Evolutionary conservation across 2,888 invertebrate species (phyloP).

Genomic region (Pristionchus mayeri): DNA sequence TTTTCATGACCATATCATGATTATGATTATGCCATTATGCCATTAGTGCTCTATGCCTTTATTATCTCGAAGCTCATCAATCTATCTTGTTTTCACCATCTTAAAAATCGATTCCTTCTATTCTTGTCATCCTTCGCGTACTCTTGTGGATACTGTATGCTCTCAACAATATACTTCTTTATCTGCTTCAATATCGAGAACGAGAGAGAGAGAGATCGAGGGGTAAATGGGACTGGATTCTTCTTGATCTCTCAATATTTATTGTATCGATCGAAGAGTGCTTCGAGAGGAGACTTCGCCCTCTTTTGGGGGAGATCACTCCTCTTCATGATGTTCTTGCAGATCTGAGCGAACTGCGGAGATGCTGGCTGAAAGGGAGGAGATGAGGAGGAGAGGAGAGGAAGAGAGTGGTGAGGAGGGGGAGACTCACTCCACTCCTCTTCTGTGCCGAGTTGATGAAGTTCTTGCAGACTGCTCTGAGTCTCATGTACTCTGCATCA

Average conservation of each 20-base stretch:
- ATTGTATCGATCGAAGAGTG: conserved; percentile 3
- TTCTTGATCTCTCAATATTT: background rate
- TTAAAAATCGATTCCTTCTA: background rate
- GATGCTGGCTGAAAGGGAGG: background rate
- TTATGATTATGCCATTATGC: background rate
- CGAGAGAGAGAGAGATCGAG: background rate
- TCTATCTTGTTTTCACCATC: background rate
- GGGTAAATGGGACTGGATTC: background rate
- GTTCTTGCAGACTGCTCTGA: conserved; percentile 29
- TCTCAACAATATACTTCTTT: conserved; percentile 34
- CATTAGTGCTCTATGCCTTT: background rate
- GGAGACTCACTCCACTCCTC: conserved; percentile 7
- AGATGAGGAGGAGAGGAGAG: background rate
- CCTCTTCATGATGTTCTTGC: conserved; percentile 24
- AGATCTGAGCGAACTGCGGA: conserved; percentile 23
- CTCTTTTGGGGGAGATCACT: background rate
- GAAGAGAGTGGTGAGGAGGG: background rate
- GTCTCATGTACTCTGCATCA: conserved; percentile 18
- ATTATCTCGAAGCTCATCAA: background rate
- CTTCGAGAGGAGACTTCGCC: background rate
- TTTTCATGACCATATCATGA: background rate
- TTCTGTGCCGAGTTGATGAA: background rate
- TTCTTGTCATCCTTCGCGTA: background rate
- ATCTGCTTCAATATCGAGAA: conserved; percentile 6
- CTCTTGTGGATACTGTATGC: background rate